Conservation (phyloP, 2,888 invertebrate genomes). For the Ormyrus thymus region DNA sequence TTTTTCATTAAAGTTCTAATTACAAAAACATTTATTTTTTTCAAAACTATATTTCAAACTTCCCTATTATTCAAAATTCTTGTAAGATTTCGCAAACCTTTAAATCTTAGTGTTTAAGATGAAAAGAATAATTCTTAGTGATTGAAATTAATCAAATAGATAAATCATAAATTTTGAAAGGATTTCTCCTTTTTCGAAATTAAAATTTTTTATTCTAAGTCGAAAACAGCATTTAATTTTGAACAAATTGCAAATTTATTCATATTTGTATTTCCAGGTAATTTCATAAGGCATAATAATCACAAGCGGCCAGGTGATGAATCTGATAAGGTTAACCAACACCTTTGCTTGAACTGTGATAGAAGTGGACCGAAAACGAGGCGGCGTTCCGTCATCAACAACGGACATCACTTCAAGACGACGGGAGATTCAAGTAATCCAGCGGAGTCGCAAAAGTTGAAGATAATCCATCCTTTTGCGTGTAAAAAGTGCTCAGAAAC, state of each 20-base stretch:
- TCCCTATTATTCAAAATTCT: no score
- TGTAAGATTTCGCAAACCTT: no score
- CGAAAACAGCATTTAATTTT: no score
- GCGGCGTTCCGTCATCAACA: conserved; percentile 21
- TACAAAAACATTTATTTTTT: no score
- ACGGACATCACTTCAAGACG: background rate
- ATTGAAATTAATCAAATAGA: no score
- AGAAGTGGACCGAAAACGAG: conserved; percentile 35
- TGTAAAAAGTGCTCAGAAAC: conserved; percentile 40
- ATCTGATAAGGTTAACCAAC: background rate
- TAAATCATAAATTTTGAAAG: no score
- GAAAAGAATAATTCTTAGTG: no score
- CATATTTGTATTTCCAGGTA: conserved; percentile 13
- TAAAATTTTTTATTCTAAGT: no score
- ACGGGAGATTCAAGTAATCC: background rate
- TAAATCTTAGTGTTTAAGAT: no score
- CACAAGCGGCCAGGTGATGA: background rate
- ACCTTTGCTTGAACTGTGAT: conserved; percentile 35
- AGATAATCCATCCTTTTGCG: conserved; percentile 2
- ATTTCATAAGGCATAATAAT: conserved; percentile 1
- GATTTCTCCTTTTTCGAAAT: no score
- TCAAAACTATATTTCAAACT: no score
- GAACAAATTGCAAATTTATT: background rate
- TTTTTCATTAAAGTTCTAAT: no score
- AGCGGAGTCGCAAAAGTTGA: background rate